Evolutionary conservation across 2,113 vertebrate species (phyloP).

Genomic region (Ahaetulla prasina): DNA sequence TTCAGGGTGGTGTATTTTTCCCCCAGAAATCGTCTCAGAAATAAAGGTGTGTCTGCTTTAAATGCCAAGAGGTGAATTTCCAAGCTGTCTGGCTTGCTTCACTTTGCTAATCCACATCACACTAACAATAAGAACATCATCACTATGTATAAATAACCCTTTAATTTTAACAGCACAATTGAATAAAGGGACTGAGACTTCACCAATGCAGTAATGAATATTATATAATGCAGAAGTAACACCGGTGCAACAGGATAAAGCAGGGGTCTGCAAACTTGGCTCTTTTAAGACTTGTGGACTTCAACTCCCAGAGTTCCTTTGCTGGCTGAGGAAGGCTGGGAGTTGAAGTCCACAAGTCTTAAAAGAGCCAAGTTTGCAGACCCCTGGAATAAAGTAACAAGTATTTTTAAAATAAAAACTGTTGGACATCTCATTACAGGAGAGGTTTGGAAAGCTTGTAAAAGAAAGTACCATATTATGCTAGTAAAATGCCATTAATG

Average conservation of each 20-base stretch:
- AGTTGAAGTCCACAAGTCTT: too few species aligned
- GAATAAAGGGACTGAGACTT: not conserved
- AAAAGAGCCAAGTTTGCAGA: too few species aligned
- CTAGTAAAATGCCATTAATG: not conserved
- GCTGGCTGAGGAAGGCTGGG: too few species aligned
- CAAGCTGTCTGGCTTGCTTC: not conserved
- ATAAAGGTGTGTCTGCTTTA: not conserved
- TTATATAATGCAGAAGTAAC: not conserved
- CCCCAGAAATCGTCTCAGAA: not conserved
- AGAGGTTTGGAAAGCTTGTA: not conserved
- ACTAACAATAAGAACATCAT: not conserved
- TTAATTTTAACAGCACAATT: not conserved
- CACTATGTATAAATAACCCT: not conserved
- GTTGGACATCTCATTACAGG: not conserved
- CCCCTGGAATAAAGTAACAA: not conserved
- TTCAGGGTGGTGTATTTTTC: not conserved
- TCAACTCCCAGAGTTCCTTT: too few species aligned
- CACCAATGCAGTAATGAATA: not conserved
- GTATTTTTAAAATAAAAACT: not conserved
- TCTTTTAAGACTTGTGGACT: too few species aligned
- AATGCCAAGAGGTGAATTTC: not conserved
- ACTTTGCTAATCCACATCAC: not conserved
- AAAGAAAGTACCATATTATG: not conserved
- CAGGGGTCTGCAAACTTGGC: too few species aligned
- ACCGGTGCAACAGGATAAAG: not conserved